Conservation (phyloP, 2,797 vertebrate species). For the Poecilia velifera region DNA sequence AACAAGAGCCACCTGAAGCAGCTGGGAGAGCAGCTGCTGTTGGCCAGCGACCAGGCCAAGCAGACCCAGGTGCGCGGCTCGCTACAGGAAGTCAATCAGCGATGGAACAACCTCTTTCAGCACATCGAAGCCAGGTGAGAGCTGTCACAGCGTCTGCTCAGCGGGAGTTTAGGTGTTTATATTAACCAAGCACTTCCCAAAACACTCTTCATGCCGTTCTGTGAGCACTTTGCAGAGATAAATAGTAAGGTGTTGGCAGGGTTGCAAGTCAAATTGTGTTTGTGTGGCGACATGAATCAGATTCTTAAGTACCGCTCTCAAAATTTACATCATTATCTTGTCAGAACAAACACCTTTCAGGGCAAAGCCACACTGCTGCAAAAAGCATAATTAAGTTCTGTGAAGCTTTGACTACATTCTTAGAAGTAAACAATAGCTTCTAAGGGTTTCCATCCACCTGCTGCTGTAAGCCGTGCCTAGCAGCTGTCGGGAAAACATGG, state of each 20-base stretch:
- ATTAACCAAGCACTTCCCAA: slow-evolving; percentile 19
- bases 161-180: neutral
- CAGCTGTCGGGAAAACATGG: slow-evolving; percentile 64
- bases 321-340: slow-evolving; percentile 19
- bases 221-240: slow-evolving; percentile 16
- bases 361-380: slow-evolving; percentile 28
- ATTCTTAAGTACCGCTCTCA: neutral
- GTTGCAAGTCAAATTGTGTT: slow-evolving; percentile 16
- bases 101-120: slow-evolving; percentile 92
- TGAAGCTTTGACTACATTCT: slow-evolving; percentile 27
- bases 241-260: neutral
- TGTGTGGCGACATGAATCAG: neutral
- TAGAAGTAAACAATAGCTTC: slow-evolving; percentile 45
- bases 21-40: slow-evolving; percentile 90
- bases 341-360: slow-evolving; percentile 11
- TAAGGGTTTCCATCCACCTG: slow-evolving; percentile 58
- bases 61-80: slow-evolving; percentile 86
- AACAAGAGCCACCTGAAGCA: slow-evolving; percentile 91
- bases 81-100: slow-evolving; percentile 88
- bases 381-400: slow-evolving; percentile 41
- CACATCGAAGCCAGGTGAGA: slow-evolving; percentile 92
- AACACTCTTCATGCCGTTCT: neutral
- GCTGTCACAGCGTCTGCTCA: neutral
- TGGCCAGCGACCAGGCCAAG: slow-evolving; percentile 84
- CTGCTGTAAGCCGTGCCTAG: slow-evolving; percentile 52